These are phyloP conservation scores for Okapia johnstoni DNA, from an alignment of 2,113 vertebrate genomes.

Conservation along the genomic window DNA sequence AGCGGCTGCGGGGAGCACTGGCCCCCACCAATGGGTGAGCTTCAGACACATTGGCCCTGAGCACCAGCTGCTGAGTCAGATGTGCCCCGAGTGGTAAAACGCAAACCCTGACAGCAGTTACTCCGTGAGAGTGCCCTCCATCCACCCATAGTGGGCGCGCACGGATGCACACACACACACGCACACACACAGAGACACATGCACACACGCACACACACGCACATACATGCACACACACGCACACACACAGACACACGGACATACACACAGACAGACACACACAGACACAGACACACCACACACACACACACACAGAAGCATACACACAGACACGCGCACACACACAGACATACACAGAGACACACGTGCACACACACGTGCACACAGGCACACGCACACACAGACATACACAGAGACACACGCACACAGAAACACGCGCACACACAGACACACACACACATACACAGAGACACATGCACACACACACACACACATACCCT, in stretches of 20 bases:
- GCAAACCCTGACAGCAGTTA: not conserved
- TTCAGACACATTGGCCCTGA: not conserved
- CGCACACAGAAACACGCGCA: not conserved
- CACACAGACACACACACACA: not conserved
- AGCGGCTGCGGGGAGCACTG: not conserved
- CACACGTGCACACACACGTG: not conserved
- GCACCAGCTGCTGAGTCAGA: not conserved
- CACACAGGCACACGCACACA: too few species aligned
- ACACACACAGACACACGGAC: not conserved
- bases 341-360: not conserved
- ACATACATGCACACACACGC: not conserved
- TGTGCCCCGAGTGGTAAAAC: not conserved
- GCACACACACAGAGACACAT: not conserved
- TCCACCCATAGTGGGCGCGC: not conserved
- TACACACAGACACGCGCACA: too few species aligned
- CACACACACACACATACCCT: not conserved
- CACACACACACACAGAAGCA: too few species aligned
- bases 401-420: too few species aligned
- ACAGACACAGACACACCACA: rapidly evolving
- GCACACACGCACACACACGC: not conserved
- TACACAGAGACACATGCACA: not conserved
- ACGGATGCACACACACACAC: not conserved
- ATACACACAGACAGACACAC: not conserved
- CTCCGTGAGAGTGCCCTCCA: not conserved
- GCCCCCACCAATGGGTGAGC: not conserved